Evolutionary conservation across 2,797 vertebrate genomes (phyloP), one percentile per base, ranked within the genome.

Genomic region (Toxotes lorentzi): DNA sequence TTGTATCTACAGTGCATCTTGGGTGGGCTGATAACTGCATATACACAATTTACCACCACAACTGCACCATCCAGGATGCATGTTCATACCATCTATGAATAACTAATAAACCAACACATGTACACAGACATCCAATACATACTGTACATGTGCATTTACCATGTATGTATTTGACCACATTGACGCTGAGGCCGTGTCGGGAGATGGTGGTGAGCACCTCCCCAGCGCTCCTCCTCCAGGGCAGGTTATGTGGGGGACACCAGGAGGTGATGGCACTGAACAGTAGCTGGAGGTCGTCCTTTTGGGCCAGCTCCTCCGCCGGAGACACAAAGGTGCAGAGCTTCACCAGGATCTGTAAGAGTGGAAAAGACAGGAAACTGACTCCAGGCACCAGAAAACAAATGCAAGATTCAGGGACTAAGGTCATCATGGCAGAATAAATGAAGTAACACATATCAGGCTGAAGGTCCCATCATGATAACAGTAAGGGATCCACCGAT

Each of bases 251-350:
- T 38, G 98, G 98, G 34, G 98, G 98, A 79, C 98, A 99, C 98
- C 98, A 99, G 63, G 98, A 99, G 35, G 98, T 99, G 95, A 99
- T 99, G 95, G 98, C 98, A 90, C 98, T 99, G 94, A 99, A 99
- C 4, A 99, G 93, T 82, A 99, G 97, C 95, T 99, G 98, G n/a
- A 99, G 97, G 91, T 99, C 98, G 41, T 99, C 98, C 81, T 99
- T 99, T 60, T 99, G 98, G 50, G 98, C 98, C 92, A 99, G 93
- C 82, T 99, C 98, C 92, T 99, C 98, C 0, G 98, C 97, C 2
- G 98, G 98, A 57, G 98, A 99, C 88, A 99, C 97, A 41, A 97
- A 99, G 88, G 96, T 97, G 93, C 98, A 99, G 85, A 99, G 93
- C 88, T 99, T 99, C 85, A 99, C 98, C 84, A 99, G 93, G 89